Evolutionary conservation across 2,113 vertebrate species (phyloP), one percentile per base, ranked within the genome.

Genomic region (Eurypyga helias): DNA sequence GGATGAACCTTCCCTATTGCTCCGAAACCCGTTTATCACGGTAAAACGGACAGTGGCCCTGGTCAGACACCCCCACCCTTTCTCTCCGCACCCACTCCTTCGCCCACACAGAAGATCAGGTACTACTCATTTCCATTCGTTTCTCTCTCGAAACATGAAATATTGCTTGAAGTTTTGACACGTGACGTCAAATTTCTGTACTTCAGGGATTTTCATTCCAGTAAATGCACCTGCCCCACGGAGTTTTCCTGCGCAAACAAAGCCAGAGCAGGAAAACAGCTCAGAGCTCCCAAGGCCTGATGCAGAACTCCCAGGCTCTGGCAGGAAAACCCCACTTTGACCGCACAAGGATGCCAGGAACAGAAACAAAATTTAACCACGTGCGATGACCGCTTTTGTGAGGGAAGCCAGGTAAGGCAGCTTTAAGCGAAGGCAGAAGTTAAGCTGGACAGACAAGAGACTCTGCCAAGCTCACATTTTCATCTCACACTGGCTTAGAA

Each of bases 51-150:
- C 34, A 60, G 29, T 5, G 29, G 7, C 13, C 16, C 67, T 11
- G 21, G 34, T 31, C 41, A 83, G 77, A 38, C 20, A 55, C 17
- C 12, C 13, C 21, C 48, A 70, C 2, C 7, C 46, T 9, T 9
- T 7, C 55, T 66, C 78, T 34, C 21, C 9, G 29, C 43, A 71
- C 55, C 5, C 36, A 71, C 17, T 46, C 19, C 17, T 92, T 51
- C 0, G 1, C 41, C 41, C 61, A 67, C 79, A 71, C 0, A 0
- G 23, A 64, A 83, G 43, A 66, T 9, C 15, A 60, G 57, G 12
- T 24, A 45, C 38, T 9, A 13, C 5, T 79, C 43, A 33, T 2
- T 77, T 75, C 46, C 25, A 28, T 29, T 36, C 13, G 5, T 43
- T 94, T 83, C 20, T 48, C 55, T 46, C 58, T 67, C 52, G 60